phyloP scores from a whole-genome alignment of 2,113 vertebrate genomes.

The Syrmaticus mikado region DNA sequence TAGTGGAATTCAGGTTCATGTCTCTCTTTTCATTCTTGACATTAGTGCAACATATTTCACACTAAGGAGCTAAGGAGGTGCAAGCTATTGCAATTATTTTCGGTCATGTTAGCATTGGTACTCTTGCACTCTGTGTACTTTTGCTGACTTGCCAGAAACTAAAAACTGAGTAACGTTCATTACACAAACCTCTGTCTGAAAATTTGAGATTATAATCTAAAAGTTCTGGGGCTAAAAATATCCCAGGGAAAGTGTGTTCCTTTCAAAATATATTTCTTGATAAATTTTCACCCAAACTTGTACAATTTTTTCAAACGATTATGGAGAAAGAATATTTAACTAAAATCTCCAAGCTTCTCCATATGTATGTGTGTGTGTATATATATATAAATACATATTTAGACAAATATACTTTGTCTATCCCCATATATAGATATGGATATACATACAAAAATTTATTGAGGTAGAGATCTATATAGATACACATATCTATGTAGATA shows the following conservation, averaged over 20 bases:
- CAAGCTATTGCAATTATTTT: rapidly evolving
- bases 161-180: background rate
- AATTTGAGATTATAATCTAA: background rate
- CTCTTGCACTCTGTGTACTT: background rate
- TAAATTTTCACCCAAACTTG: background rate
- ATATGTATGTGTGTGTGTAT: background rate
- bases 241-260: background rate
- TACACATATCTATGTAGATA: background rate
- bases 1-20: background rate
- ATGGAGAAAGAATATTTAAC: background rate
- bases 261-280: background rate
- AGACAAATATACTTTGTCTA: background rate
- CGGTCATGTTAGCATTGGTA: rapidly evolving
- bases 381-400: too few species aligned
- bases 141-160: background rate
- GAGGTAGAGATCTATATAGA: background rate
- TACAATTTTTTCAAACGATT: background rate
- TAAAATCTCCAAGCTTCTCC: background rate
- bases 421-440: background rate
- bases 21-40: background rate
- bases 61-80: background rate
- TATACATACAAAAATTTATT: too few species aligned
- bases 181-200: background rate
- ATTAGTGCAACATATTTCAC: background rate
- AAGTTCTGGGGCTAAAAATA: background rate